Evolutionary conservation across 1,140 invertebrate species (phyloP).

Genomic region (Popillia japonica): DNA sequence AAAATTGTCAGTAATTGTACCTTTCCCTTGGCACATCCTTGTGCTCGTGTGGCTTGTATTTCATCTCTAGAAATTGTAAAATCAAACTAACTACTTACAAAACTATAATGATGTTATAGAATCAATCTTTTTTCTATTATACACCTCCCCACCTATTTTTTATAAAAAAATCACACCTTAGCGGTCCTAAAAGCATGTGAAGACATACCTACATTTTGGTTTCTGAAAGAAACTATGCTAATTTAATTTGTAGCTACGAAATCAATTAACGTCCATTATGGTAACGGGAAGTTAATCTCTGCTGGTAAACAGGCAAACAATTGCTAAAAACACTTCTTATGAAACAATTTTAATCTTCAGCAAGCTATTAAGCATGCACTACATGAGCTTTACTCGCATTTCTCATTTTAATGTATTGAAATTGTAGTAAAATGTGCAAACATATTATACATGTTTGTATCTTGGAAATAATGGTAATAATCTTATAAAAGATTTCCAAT

Average conservation of each 20-base stretch:
- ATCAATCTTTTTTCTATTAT: neutral
- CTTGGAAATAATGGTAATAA: no score
- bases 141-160: neutral
- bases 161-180: neutral
- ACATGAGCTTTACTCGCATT: no score
- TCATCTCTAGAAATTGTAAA: neutral
- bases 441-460: no score
- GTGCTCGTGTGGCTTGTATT: no score
- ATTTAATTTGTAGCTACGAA: conserved; percentile 2
- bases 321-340: no score
- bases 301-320: neutral
- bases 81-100: neutral
- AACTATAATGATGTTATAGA: neutral
- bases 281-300: neutral
- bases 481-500: no score
- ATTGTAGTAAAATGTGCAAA: no score
- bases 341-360: no score
- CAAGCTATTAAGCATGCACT: no score
- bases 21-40: neutral
- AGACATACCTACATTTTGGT: neutral
- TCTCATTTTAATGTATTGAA: no score
- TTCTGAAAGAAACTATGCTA: neutral
- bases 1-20: neutral
- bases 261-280: neutral
- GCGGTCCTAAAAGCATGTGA: neutral